A percentile compares a stretch with the other conserved stretches of the same genome.
These are phyloP conservation scores for Dynastes maya DNA, from an alignment of 2,888 invertebrate species.

Conservation along the genomic window DNA sequence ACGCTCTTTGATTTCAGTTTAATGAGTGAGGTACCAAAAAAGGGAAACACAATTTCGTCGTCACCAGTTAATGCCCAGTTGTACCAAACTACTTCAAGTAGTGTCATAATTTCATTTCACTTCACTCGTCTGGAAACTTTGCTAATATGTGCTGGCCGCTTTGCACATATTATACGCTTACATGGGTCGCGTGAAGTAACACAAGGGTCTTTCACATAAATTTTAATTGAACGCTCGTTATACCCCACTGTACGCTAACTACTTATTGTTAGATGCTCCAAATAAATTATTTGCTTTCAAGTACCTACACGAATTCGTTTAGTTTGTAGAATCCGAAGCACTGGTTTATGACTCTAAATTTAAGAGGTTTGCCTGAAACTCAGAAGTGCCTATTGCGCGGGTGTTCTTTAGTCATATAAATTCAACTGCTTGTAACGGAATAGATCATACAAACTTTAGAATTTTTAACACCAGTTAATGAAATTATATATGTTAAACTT, in stretches of 20 bases:
- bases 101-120: slow-evolving; percentile 1
- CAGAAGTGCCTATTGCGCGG: no score
- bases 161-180: slow-evolving; percentile 6
- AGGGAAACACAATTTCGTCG: background rate
- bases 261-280: background rate
- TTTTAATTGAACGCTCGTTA: slow-evolving; percentile 11
- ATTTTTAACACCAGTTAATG: no score
- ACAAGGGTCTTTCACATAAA: background rate
- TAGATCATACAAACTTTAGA: no score
- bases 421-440: no score
- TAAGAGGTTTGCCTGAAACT: no score
- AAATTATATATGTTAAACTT: no score
- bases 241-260: background rate
- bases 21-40: background rate
- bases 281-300: background rate
- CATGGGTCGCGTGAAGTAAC: background rate
- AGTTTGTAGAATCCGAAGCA: no score
- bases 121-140: background rate
- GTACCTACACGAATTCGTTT: background rate
- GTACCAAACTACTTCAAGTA: background rate
- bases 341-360: no score
- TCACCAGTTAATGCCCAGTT: background rate
- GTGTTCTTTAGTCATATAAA: no score
- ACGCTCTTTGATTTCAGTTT: background rate
- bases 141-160: background rate